Evolutionary conservation across 2,797 vertebrate genomes (phyloP).

Genomic region (Emys orbicularis): DNA sequence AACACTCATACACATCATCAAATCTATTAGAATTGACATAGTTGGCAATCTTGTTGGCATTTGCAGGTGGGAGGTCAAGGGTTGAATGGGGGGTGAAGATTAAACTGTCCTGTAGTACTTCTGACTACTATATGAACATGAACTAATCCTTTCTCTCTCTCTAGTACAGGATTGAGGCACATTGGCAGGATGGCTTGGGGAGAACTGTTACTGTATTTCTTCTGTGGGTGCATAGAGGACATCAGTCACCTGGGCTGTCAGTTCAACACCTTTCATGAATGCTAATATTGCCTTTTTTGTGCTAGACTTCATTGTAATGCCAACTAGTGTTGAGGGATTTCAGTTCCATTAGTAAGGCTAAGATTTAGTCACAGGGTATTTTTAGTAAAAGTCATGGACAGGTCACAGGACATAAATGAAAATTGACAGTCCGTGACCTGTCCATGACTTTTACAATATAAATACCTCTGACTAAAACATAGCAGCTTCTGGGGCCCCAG

Average conservation of each 20-base stretch:
- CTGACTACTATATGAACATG: background rate
- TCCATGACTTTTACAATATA: too few relatives aligned
- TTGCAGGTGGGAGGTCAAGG: background rate
- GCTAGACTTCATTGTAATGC: background rate
- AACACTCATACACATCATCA: background rate
- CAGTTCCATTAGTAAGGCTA: background rate
- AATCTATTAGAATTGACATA: background rate
- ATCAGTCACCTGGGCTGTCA: background rate
- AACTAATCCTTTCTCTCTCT: background rate
- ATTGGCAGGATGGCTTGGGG: background rate
- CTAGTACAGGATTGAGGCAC: fast-evolving
- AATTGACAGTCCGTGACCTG: too few relatives aligned
- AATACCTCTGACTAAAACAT: too few relatives aligned
- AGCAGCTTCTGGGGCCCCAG: too few relatives aligned
- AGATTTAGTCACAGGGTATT: too few relatives aligned
- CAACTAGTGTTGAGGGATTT: background rate
- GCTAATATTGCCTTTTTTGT: fast-evolving
- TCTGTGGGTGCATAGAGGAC: too few relatives aligned
- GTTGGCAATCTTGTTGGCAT: fast-evolving
- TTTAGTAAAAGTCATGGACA: too few relatives aligned
- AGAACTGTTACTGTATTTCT: background rate
- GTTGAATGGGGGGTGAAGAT: too few relatives aligned
- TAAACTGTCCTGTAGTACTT: background rate
- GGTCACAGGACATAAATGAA: too few relatives aligned
- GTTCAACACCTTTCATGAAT: fast-evolving